These are phyloP conservation scores for Danio choprae DNA, from an alignment of 2,797 vertebrate genomes.

Conservation along the genomic window DNA sequence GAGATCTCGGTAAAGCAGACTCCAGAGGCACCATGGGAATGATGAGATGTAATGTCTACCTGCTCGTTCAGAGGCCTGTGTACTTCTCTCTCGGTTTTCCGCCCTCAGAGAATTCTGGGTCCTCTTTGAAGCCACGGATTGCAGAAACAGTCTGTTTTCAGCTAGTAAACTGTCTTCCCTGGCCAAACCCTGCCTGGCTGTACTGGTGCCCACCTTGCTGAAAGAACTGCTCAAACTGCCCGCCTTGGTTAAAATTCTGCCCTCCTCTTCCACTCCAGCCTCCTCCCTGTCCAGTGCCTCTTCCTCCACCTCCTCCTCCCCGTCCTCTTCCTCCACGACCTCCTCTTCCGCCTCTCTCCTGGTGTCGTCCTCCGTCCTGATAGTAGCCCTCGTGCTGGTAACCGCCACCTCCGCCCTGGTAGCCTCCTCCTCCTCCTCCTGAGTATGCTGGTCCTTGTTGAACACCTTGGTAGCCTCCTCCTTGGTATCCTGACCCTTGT, in stretches of 20 bases:
- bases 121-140: neutral
- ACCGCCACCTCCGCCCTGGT: conserved; percentile 72
- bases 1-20: conserved; percentile 25
- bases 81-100: conserved; percentile 14
- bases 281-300: conserved; percentile 81
- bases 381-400: conserved; percentile 75
- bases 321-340: conserved; percentile 82
- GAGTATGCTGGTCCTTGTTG: conserved; percentile 76
- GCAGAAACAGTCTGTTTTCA: conserved; percentile 71
- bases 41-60: conserved; percentile 24
- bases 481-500: conserved; percentile 52
- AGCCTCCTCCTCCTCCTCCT: conserved; percentile 81
- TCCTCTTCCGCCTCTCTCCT: conserved; percentile 80
- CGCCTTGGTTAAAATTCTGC: conserved; percentile 93
- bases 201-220: conserved; percentile 97
- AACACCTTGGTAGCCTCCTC: conserved; percentile 53
- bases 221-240: conserved; percentile 98
- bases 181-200: conserved; percentile 93
- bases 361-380: conserved; percentile 79
- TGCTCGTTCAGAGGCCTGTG: conserved; percentile 14
- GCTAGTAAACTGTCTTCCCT: conserved; percentile 93
- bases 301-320: conserved; percentile 75
- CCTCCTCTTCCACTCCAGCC: conserved; percentile 92
- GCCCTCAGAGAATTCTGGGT: conserved; percentile 12
- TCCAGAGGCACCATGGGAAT: conserved; percentile 26